These are phyloP conservation scores for Protobothrops flavoviridis DNA, from an alignment of 2,113 vertebrate genomes.

Conservation along the genomic window DNA sequence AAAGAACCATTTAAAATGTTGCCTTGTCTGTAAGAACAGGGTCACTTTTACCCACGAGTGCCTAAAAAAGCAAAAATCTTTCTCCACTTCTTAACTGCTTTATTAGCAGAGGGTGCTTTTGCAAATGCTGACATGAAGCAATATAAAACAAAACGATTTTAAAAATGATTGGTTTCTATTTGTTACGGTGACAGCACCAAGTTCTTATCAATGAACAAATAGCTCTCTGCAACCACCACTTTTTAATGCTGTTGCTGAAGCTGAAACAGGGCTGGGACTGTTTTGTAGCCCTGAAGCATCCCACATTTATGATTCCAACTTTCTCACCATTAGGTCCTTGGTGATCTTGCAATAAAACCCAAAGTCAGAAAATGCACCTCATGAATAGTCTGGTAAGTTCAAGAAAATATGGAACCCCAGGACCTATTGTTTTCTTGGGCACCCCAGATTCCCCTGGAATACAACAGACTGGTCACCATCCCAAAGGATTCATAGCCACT, in stretches of 20 bases:
- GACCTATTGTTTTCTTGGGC: not conserved
- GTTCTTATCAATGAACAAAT: not conserved
- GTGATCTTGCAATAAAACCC: conserved; percentile 20
- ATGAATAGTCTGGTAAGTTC: not conserved
- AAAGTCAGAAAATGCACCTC: conserved; percentile 37
- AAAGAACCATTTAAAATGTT: not conserved
- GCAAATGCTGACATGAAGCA: not conserved
- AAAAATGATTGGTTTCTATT: not conserved
- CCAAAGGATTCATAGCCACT: not conserved
- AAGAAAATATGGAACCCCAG: not conserved
- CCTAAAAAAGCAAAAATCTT: not conserved
- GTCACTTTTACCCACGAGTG: not conserved
- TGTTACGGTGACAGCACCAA: not conserved
- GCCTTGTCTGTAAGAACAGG: not conserved
- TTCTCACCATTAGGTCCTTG: not conserved
- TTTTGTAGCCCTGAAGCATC: not conserved
- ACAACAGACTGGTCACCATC: not conserved
- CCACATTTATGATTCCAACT: too few species aligned
- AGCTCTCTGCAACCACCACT: not conserved
- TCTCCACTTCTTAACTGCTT: not conserved
- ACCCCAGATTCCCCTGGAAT: not conserved
- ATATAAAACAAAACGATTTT: not conserved
- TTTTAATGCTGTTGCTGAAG: not conserved
- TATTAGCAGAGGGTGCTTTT: not conserved
- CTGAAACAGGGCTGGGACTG: not conserved